Conservation (phyloP, 2,113 vertebrate genomes). For the Apodemus sylvaticus region DNA sequence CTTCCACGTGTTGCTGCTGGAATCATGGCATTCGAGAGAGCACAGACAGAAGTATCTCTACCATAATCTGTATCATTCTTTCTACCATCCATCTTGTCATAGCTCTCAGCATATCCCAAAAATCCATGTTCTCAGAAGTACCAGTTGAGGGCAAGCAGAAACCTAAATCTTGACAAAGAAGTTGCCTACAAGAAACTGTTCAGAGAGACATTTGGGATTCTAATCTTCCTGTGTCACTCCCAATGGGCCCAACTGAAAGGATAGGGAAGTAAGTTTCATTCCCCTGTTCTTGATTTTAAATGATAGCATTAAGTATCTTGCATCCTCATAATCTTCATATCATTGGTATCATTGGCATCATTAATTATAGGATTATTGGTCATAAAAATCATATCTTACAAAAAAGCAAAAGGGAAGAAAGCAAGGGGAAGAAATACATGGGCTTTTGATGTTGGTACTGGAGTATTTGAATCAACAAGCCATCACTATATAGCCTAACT, state of each 20-base stretch:
- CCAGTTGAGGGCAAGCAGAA: conserved; percentile 9
- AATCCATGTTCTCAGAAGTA: background rate
- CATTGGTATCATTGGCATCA: background rate
- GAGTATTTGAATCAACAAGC: background rate
- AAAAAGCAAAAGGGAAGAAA: background rate
- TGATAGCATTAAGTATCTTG: background rate
- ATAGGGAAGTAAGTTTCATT: background rate
- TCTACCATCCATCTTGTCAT: rapidly evolving
- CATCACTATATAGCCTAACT: background rate
- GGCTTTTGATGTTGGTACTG: background rate
- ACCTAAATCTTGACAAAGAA: background rate
- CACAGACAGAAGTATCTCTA: background rate
- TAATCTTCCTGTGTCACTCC: background rate
- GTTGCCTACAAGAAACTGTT: conserved; percentile 11
- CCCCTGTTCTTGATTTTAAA: conserved; percentile 37
- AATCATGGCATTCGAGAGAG: background rate
- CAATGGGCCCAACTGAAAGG: background rate
- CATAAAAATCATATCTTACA: conserved; percentile 28
- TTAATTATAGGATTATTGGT: background rate
- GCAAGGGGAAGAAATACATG: background rate
- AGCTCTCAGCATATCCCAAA: background rate
- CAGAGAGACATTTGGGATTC: background rate
- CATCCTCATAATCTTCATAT: background rate
- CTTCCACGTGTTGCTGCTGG: background rate
- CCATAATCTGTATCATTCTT: background rate